phyloP scores from a whole-genome alignment of 2,888 invertebrate genomes.

The Caradrina kadenii region DNA sequence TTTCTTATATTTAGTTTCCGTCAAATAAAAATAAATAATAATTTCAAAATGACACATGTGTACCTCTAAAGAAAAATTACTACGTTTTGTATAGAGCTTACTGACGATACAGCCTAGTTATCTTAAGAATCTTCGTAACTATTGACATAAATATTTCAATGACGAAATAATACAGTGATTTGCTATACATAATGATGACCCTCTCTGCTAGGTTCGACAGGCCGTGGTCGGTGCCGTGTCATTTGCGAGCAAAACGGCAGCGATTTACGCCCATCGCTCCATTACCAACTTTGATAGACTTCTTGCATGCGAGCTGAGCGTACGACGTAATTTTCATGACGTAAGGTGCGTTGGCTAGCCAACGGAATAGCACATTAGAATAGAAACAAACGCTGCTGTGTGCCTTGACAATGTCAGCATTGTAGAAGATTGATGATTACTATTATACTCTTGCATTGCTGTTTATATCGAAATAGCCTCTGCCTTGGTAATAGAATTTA shows the following conservation, averaged over 20 bases:
- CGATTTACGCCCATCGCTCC: slow-evolving; percentile 54
- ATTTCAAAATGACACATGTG: too few species aligned
- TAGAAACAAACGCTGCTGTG: slow-evolving; percentile 27
- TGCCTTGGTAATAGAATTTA: not conserved
- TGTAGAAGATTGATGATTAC: slow-evolving; percentile 26
- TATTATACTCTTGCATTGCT: slow-evolving; percentile 11
- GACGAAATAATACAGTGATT: slow-evolving; percentile 1
- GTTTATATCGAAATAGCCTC: slow-evolving; percentile 13
- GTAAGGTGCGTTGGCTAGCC: slow-evolving; percentile 36
- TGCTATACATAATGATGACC: slow-evolving; percentile 21
- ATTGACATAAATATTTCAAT: not conserved
- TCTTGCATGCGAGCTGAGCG: slow-evolving; percentile 50
- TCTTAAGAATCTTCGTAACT: too few species aligned
- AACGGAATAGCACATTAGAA: slow-evolving; percentile 23
- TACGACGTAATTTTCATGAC: slow-evolving; percentile 41
- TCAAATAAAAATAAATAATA: too few species aligned
- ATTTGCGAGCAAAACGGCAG: slow-evolving; percentile 44
- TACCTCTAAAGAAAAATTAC: too few species aligned
- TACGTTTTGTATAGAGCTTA: too few species aligned
- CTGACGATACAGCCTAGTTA: too few species aligned
- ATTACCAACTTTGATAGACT: slow-evolving; percentile 52
- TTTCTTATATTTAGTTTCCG: too few species aligned
- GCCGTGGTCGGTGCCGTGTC: slow-evolving; percentile 30
- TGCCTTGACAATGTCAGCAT: slow-evolving; percentile 24
- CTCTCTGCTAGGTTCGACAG: slow-evolving; percentile 29